A percentile compares a stretch with the other conserved stretches of the same genome.
Conservation (phyloP, 2,797 vertebrate genomes). For the Sparidentex hasta region DNA sequence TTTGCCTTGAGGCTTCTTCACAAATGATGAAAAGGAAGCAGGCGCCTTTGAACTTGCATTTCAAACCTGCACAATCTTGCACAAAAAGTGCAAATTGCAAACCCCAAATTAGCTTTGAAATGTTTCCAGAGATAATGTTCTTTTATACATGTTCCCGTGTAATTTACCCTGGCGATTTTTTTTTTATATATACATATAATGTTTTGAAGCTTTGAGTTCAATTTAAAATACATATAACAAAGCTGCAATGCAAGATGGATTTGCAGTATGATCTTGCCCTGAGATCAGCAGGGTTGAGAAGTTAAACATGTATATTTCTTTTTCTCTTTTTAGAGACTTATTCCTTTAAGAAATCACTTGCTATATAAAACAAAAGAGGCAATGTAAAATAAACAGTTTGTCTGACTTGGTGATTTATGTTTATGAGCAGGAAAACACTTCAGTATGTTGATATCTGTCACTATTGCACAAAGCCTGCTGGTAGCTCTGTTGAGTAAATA, state of each 20-base stretch:
- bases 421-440: too few relatives aligned
- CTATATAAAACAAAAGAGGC: too few relatives aligned
- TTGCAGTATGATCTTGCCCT: background rate
- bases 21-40: slow-evolving; percentile 56
- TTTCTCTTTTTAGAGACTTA: too few relatives aligned
- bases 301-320: too few relatives aligned
- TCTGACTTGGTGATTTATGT: too few relatives aligned
- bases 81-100: slow-evolving; percentile 12
- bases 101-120: slow-evolving; percentile 17
- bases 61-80: slow-evolving; percentile 32
- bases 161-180: slow-evolving; percentile 26
- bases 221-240: slow-evolving; percentile 4
- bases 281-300: background rate
- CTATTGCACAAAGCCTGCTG: too few relatives aligned
- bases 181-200: too few relatives aligned
- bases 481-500: too few relatives aligned
- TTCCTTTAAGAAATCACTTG: too few relatives aligned
- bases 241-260: background rate
- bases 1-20: slow-evolving; percentile 53
- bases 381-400: too few relatives aligned
- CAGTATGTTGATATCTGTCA: too few relatives aligned
- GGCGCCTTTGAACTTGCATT: slow-evolving; percentile 47
- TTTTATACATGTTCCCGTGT: background rate
- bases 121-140: slow-evolving; percentile 24
- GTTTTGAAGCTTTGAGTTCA: slow-evolving; percentile 23